Percentiles rank a stretch among this genome's conserved stretches.
phyloP scores from a whole-genome alignment of 2,797 vertebrate species.

The Chelonia mydas region DNA sequence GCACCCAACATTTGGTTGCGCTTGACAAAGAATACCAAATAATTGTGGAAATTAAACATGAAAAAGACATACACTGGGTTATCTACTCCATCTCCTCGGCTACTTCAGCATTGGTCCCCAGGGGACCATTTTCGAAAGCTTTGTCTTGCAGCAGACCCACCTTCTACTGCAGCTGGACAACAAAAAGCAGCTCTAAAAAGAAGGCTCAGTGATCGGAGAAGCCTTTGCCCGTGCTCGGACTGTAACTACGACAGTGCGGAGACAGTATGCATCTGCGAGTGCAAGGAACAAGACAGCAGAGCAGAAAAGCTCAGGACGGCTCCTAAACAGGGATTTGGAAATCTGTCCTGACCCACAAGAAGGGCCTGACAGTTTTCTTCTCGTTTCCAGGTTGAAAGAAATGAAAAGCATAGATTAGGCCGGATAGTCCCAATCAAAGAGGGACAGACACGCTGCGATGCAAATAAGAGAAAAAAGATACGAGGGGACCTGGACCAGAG shows the following conservation, averaged over 20 bases:
- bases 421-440: neutral
- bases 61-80: neutral
- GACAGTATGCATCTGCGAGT: neutral
- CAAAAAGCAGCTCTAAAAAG: neutral
- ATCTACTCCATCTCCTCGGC: neutral
- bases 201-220: neutral
- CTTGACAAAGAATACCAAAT: no score
- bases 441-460: neutral
- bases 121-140: neutral
- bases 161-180: neutral
- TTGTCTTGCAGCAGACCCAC: neutral
- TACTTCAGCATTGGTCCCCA: neutral
- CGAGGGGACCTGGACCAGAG: no score
- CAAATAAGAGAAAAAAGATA: no score
- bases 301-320: neutral
- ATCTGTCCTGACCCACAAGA: neutral
- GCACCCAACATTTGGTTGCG: no score
- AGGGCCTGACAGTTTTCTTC: neutral
- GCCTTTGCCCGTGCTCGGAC: neutral
- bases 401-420: neutral
- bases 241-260: neutral
- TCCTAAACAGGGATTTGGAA: neutral
- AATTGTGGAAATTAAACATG: neutral
- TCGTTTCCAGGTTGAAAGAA: neutral
- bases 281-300: neutral